Evolutionary conservation across 2,888 invertebrate species (phyloP).

Genomic region (Apantesis nais): DNA sequence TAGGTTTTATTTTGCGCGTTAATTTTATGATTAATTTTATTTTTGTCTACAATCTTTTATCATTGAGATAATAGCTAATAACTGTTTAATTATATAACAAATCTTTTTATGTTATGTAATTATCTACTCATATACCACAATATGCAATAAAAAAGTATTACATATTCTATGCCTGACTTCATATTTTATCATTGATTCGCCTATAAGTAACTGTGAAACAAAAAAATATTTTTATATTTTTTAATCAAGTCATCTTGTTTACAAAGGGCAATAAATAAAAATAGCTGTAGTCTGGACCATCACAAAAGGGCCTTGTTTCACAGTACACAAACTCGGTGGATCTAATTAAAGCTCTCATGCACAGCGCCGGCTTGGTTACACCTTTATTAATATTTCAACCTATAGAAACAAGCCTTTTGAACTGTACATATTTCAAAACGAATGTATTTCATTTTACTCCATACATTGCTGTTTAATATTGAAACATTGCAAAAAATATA

Average conservation of each 20-base stretch:
- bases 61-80: too few relatives aligned
- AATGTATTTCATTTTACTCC: neutral
- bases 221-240: neutral
- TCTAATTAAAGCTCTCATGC: slow-evolving; percentile 58
- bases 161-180: neutral
- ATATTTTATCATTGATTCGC: neutral
- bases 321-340: slow-evolving; percentile 50
- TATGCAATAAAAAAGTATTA: too few relatives aligned
- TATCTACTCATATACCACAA: too few relatives aligned
- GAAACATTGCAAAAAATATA: neutral
- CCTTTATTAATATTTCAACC: slow-evolving; percentile 57
- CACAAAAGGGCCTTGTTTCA: slow-evolving; percentile 35
- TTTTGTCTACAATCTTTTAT: too few relatives aligned
- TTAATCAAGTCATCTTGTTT: slow-evolving; percentile 1
- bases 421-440: slow-evolving; percentile 20
- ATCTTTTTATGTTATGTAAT: too few relatives aligned
- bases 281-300: slow-evolving; percentile 10
- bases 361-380: slow-evolving; percentile 41
- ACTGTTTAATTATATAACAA: too few relatives aligned
- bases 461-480: slow-evolving; percentile 18
- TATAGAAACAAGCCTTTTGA: slow-evolving; percentile 39
- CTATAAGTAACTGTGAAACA: neutral
- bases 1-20: too few relatives aligned
- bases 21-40: too few relatives aligned
- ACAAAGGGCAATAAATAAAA: slow-evolving; percentile 15